phyloP scores from a whole-genome alignment of 2,797 vertebrate species.

The Buphagus erythrorhynchus region DNA sequence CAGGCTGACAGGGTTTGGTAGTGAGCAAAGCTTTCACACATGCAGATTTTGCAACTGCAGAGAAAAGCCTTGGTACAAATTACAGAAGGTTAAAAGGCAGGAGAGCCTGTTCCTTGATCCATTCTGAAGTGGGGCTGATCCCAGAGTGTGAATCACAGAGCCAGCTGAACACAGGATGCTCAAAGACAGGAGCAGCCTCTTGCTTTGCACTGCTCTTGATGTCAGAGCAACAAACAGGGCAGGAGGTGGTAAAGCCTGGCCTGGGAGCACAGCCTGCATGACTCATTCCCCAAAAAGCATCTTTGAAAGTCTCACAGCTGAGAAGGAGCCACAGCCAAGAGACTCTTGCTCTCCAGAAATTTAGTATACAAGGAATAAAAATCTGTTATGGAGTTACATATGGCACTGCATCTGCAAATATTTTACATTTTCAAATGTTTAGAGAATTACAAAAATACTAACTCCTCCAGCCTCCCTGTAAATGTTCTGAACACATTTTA shows the following conservation, averaged over 20 bases:
- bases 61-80: not conserved
- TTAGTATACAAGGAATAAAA: not conserved
- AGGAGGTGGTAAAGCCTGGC: not conserved
- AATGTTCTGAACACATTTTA: constrained; percentile 38
- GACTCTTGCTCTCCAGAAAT: not conserved
- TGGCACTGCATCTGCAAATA: constrained; percentile 47
- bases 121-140: not conserved
- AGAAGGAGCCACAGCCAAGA: constrained; percentile 42
- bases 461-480: constrained; percentile 7
- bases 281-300: not conserved
- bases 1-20: not conserved
- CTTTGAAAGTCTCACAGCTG: constrained; percentile 17
- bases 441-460: not conserved
- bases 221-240: not conserved
- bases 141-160: not conserved
- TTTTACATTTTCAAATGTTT: constrained; percentile 33
- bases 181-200: not conserved
- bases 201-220: not conserved
- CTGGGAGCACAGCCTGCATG: not conserved
- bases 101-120: not conserved
- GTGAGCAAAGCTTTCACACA: not conserved
- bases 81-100: not conserved
- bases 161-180: not conserved
- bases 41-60: not conserved
- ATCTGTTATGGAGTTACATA: not conserved